phyloP scores from a whole-genome alignment of 2,113 vertebrate genomes.

The Pygoscelis adeliae region DNA sequence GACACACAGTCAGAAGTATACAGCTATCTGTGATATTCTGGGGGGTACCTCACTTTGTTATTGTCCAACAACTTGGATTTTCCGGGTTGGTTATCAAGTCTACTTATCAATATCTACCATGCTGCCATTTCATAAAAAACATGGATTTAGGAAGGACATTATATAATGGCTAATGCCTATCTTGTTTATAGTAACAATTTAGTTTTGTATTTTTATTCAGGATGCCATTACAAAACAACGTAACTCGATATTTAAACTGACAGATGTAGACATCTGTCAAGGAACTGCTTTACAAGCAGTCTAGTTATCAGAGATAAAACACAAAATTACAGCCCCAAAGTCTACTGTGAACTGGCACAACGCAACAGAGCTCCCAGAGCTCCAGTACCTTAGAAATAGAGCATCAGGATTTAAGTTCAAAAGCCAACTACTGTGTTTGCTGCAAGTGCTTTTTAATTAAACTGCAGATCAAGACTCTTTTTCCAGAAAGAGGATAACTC shows the following conservation, averaged over 20 bases:
- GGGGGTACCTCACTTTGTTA: background rate
- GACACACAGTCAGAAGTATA: background rate
- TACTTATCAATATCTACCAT: background rate
- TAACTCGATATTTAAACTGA: background rate
- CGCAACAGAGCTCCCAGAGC: background rate
- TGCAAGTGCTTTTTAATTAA: background rate
- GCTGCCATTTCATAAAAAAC: background rate
- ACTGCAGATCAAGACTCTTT: background rate
- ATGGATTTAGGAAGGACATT: background rate
- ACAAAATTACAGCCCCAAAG: background rate
- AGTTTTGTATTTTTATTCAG: background rate
- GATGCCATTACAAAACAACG: background rate
- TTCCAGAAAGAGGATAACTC: background rate
- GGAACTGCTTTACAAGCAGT: background rate
- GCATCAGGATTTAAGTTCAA: background rate
- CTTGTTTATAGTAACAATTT: background rate
- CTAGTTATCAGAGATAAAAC: background rate
- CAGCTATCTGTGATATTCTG: background rate
- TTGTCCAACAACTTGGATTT: background rate
- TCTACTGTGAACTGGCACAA: background rate
- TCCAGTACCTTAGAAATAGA: background rate
- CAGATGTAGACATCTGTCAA: background rate
- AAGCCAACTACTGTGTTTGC: background rate
- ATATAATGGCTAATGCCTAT: background rate
- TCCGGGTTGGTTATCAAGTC: background rate